Evolutionary conservation across 2,888 invertebrate genomes (phyloP), one percentile per base, ranked within the genome.

Genomic region (Drosophila cognata): DNA sequence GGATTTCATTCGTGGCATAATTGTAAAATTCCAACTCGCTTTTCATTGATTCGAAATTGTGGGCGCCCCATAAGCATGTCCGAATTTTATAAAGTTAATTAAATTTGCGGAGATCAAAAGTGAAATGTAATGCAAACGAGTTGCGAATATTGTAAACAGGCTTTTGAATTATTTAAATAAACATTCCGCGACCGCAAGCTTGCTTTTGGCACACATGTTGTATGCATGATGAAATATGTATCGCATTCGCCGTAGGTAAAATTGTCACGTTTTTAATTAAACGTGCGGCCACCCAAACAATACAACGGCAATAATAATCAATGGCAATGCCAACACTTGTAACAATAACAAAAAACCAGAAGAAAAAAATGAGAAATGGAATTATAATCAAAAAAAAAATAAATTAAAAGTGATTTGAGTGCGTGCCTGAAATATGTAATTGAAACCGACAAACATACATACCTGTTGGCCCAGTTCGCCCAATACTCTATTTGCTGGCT

Each of bases 261-360:
- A 88, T 89, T 88, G 87, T 88, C 87, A 88, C 87, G 87, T 88
- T 89, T 88, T 88, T 90, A 88, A 88, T 88, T 88, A 88, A 88
- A 88, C 77, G 72, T 59, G 41, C 52, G 58, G 60, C 41, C 66
- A 64, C 52, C 57, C 68, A 65, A 73, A 70, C 73, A 76, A 51
- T 62, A 36, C 35, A 55, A 57, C 50, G 38, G 68, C 70, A 70
- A 71, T 72, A 79, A 82, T 77, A 87, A 84, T 84, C 86, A 84
- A 84, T 83, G 77, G 55, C 55, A 50, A 50, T 41, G 46, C 41
- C 71, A 62, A 71, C 69, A 70, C 62, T 43, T 60, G 57, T 36
- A 38, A 46, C 33, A 75, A 71, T 31, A 55, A 56, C 28, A 74
- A 61, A n/a, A n/a, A 70, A 56, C 28, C 59, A 38, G 3, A 48